Percentiles rank a stretch among this genome's conserved stretches.
Conservation (phyloP, 2,888 invertebrate species). For the Hypena proboscidalis region DNA sequence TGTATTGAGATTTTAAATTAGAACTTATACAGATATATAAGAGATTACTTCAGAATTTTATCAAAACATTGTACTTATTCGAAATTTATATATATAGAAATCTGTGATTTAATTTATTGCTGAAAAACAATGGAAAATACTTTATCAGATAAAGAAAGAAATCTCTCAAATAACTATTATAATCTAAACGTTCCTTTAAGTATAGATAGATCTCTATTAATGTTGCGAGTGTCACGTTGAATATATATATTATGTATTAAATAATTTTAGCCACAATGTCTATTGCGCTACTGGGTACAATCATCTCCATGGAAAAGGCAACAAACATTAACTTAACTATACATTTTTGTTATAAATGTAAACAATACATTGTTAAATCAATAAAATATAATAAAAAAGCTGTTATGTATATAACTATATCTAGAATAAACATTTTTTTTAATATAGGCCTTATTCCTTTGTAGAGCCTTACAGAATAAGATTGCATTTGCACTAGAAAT, state of each 20-base stretch:
- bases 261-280: too few relatives aligned
- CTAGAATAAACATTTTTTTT: too few relatives aligned
- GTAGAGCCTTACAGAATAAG: too few relatives aligned
- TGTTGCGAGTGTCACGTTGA: constrained; percentile 69
- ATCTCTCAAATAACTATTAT: constrained; percentile 76
- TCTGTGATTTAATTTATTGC: constrained; percentile 84
- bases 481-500: too few relatives aligned
- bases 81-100: constrained; percentile 71
- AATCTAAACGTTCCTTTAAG: constrained; percentile 81
- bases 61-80: constrained; percentile 49
- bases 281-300: too few relatives aligned
- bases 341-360: too few relatives aligned
- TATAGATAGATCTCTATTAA: constrained; percentile 82
- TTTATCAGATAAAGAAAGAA: constrained; percentile 41
- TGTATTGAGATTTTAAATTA: constrained; percentile 69
- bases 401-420: too few relatives aligned
- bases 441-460: too few relatives aligned
- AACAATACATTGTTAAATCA: too few relatives aligned
- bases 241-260: constrained; percentile 37
- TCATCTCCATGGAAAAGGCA: too few relatives aligned
- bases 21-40: constrained; percentile 56
- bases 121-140: constrained; percentile 60
- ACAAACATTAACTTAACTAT: too few relatives aligned
- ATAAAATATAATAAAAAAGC: too few relatives aligned
- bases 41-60: constrained; percentile 53